phyloP scores from a whole-genome alignment of 1,140 invertebrate species.

The Bilobella aurantiaca region DNA sequence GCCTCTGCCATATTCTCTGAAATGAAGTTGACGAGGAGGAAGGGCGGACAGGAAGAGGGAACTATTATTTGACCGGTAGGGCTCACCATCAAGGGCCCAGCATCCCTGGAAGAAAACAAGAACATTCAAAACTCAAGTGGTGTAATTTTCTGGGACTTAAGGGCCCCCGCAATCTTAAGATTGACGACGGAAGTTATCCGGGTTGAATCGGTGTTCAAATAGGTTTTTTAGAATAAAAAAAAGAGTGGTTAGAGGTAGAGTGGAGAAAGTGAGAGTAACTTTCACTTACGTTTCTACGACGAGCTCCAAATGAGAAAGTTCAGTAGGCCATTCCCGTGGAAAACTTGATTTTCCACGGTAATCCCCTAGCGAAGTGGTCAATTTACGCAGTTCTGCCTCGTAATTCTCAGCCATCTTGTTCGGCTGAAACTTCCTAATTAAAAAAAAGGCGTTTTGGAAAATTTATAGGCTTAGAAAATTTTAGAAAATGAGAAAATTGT shows the following conservation, averaged over 20 bases:
- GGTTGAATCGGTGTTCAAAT: not conserved
- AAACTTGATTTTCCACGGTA: slow-evolving; percentile 58
- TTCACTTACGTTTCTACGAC: slow-evolving; percentile 78
- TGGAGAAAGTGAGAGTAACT: too few relatives aligned
- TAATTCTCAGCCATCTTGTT: slow-evolving; percentile 72
- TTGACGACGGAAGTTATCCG: not conserved
- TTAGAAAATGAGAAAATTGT: too few relatives aligned
- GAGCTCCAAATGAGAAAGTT: slow-evolving; percentile 62
- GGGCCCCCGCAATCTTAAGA: not conserved
- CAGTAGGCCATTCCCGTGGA: slow-evolving; percentile 58
- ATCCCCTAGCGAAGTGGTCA: slow-evolving; percentile 72
- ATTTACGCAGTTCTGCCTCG: slow-evolving; percentile 63
- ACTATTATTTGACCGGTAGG: slow-evolving; percentile 85
- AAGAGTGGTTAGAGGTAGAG: not conserved
- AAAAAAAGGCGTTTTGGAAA: too few relatives aligned
- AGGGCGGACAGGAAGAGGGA: slow-evolving; percentile 74
- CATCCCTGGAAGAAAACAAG: slow-evolving; percentile 53
- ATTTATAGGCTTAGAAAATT: too few relatives aligned
- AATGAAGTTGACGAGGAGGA: slow-evolving; percentile 72
- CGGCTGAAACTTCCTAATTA: slow-evolving; percentile 71
- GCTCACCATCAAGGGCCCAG: slow-evolving; percentile 82
- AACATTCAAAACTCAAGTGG: slow-evolving; percentile 10
- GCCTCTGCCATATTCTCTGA: slow-evolving; percentile 64
- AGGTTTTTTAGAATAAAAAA: not conserved
- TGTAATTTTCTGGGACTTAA: not conserved